Base-by-base conservation (phyloP, 2,113 vertebrate genomes). In the Psettodes erumei region DNA sequence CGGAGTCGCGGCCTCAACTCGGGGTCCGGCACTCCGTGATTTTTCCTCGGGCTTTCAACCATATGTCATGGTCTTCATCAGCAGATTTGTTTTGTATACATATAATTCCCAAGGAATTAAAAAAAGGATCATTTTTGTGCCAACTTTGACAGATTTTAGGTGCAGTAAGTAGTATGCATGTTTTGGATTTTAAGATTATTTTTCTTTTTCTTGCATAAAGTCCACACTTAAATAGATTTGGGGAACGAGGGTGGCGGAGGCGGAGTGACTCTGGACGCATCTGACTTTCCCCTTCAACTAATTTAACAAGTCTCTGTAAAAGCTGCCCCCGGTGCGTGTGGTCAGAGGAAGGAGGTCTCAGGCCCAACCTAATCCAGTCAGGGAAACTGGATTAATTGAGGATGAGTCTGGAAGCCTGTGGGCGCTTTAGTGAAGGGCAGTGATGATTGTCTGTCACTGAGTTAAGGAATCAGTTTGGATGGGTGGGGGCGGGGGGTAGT, bases 321-420 rank as follows among this genome's bases (percentile, higher is more conserved):
- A 60, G 19, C 33, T 59, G 21, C 16, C 55, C 27, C 45, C 48
- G 27, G 16, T 64, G 30, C 1, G 10, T 43, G 27, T 54, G 37
- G 38, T 54, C 45, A 64, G 40, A 45, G 45, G 45, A 75, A 51
- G 38, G 16, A 69, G 35, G 30, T 9, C 28, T 40, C 69, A 33
- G 27, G 33, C 9, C 33, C 42, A 68, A 38, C n/a, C 51, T 83
- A 86, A 85, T 90, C 77, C 56, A 55, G 75, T 69, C 71, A 79
- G 73, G 77, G 81, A 79, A n/a, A 83, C 45, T 45, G 73, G 79
- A 80, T 86, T 86, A 72, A 85, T 80, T 73, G 32, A 75, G 45
- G 76, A 71, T 64, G 55, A 61, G 63, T 38, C 56, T 51, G 11
- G 5, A 28, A 63, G 45, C 45, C 42, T 79, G 7, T 61, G 45